These are phyloP conservation scores for Potamarius usumacintae DNA, from an alignment of 2,113 vertebrate species.

Conservation along the genomic window DNA sequence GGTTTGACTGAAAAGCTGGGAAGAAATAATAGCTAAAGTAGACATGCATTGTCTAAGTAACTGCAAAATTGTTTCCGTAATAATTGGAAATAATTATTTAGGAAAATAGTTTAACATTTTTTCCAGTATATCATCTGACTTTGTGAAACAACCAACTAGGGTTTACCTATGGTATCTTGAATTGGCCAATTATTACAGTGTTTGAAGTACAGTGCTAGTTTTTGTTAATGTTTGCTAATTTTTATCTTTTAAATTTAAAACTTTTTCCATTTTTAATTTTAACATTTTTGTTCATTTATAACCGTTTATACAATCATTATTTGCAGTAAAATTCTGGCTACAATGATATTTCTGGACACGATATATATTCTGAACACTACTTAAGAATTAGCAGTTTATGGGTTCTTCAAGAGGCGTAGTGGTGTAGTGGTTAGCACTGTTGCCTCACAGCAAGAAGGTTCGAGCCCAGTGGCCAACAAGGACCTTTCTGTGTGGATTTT, in stretches of 20 bases:
- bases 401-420: no score
- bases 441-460: no score
- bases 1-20: neutral
- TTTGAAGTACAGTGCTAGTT: neutral
- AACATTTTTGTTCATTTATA: neutral
- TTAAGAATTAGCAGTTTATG: neutral
- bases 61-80: neutral
- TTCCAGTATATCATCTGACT: neutral
- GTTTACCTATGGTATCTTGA: neutral
- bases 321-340: neutral
- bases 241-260: no score
- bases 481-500: no score
- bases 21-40: neutral
- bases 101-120: neutral
- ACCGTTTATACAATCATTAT: neutral
- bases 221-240: no score
- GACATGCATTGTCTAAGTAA: neutral
- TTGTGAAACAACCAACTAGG: neutral
- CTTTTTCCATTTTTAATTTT: neutral
- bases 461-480: no score
- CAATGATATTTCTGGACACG: neutral
- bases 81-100: neutral
- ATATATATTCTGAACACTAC: neutral
- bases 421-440: no score
- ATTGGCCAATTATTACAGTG: neutral